Evolutionary conservation across 2,888 invertebrate species (phyloP).

Genomic region (Perithous albicinctus): DNA sequence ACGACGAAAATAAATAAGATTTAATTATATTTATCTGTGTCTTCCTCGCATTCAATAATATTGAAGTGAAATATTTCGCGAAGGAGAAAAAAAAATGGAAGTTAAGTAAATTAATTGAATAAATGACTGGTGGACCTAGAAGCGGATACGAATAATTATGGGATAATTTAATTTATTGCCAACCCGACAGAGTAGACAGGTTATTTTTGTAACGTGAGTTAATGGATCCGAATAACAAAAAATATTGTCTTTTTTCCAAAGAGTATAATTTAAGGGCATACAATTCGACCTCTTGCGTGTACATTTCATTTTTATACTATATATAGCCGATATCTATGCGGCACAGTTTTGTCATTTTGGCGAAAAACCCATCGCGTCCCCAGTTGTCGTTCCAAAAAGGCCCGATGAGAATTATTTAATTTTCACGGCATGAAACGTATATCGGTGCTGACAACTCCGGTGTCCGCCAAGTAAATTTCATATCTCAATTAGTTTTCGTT

Average conservation of each 20-base stretch:
- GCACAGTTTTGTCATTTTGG: constrained; percentile 15
- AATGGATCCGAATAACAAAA: constrained; percentile 14
- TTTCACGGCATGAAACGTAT: constrained; percentile 61
- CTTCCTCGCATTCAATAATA: background rate
- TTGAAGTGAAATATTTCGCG: background rate
- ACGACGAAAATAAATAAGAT: too few species aligned
- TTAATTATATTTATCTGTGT: background rate
- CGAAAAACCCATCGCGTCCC: too few species aligned
- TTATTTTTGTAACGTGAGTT: constrained; percentile 34
- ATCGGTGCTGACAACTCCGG: constrained; percentile 77
- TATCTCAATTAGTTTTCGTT: constrained; percentile 84
- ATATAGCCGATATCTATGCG: background rate
- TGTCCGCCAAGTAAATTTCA: constrained; percentile 83
- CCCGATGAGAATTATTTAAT: constrained; percentile 62
- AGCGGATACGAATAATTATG: constrained; percentile 53
- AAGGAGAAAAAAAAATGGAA: background rate
- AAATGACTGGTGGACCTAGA: background rate
- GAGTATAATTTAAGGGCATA: background rate
- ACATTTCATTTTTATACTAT: background rate
- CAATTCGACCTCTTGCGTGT: background rate
- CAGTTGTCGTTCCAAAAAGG: constrained; percentile 2
- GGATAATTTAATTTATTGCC: background rate
- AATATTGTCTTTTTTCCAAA: background rate
- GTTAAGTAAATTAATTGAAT: background rate
- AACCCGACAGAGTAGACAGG: background rate